Evolutionary conservation across 2,797 vertebrate genomes (phyloP), one percentile per base, ranked within the genome.

Genomic region (Meda fulgida): DNA sequence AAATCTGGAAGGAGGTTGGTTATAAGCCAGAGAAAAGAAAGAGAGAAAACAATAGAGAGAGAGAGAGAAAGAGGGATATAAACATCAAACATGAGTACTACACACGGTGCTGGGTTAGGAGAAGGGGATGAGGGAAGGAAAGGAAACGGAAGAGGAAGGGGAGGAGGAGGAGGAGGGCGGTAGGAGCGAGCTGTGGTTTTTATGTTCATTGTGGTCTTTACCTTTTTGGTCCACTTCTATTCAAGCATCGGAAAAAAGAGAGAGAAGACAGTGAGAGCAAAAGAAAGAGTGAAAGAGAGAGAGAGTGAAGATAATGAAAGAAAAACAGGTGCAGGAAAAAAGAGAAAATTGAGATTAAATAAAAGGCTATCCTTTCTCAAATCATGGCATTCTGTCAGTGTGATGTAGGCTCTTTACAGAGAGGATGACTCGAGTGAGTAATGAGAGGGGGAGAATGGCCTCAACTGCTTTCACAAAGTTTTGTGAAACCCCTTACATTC

Each of bases 221-320:
- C 97, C 97, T 98, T 98, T 98, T 97, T 98, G 97, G 96, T 97
- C 97, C 97, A 98, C 97, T 98, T 98, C 97, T 98, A 98, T 97
- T 98, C 97, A 98, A 97, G 97, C 97, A 96, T 97, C 97, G 96
- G 97, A 97, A 98, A 96, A 96, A 96, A 93, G 94, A 94, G 91
- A 95, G 95, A 96, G 95, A 96, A 96, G 95, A 96, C 87, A 89
- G 78, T 89, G 73, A 88, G 94, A 95, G 94, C 93, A 81, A 86
- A 71, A 93, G 91, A 91, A 89, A 91, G 93, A 95, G 95, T 94
- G 93, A 70, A 89, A 81, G 86, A 70, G 87, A 83, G 87, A 93
- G 94, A 94, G 95, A 94, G 95, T 93, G 93, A 92, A 96, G 95
- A 94, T 92, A 96, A 96, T 92, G 93, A 96, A 97, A 96, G 95